Evolutionary conservation across 2,113 vertebrate genomes (phyloP).

Genomic region (Emberiza fucata): DNA sequence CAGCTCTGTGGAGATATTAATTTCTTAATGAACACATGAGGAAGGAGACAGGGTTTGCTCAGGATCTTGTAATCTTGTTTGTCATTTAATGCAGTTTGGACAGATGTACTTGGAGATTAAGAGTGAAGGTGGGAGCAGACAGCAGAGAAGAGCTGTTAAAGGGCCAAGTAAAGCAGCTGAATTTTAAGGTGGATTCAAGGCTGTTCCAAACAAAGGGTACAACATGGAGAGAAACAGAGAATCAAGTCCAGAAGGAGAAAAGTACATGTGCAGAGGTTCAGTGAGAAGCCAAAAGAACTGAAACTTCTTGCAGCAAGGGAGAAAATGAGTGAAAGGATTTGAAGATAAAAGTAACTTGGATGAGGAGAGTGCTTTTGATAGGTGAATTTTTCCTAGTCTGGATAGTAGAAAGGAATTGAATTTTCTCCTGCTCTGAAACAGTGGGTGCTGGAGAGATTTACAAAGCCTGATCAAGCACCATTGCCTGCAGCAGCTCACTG

Average conservation of each 20-base stretch:
- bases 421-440: neutral
- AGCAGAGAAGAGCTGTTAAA: conserved; percentile 12
- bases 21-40: neutral
- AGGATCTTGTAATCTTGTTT: neutral
- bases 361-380: neutral
- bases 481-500: neutral
- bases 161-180: conserved; percentile 22
- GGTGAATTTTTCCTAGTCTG: neutral
- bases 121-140: conserved; percentile 9
- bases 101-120: conserved; percentile 28
- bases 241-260: neutral
- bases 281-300: neutral
- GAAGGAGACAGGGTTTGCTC: neutral
- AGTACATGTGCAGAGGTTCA: neutral
- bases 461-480: neutral
- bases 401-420: neutral
- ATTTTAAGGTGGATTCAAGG: conserved; percentile 4
- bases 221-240: neutral
- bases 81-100: conserved; percentile 24
- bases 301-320: neutral
- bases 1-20: neutral
- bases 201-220: neutral
- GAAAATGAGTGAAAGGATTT: neutral
- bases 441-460: neutral
- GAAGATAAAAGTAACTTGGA: neutral